Evolutionary conservation across 2,797 vertebrate genomes (phyloP).

Genomic region (Anomalospiza imberbis): DNA sequence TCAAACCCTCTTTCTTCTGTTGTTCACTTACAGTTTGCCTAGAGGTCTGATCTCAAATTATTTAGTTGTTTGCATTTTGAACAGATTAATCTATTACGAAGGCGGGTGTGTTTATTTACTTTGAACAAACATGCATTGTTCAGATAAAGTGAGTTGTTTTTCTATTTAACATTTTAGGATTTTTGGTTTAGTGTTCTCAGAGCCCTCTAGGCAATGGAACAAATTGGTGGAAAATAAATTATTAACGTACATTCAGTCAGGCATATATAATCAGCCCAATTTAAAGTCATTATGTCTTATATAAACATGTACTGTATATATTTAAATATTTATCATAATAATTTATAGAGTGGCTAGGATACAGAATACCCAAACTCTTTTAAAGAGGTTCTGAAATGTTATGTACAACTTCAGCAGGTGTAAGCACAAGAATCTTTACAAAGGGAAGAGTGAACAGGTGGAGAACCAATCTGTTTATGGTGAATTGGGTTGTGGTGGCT

Average conservation of each 20-base stretch:
- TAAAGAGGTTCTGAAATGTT: not conserved
- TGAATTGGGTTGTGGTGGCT: not conserved
- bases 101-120: not conserved
- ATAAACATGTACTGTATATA: constrained; percentile 21
- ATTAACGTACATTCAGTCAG: not conserved
- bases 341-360: not conserved
- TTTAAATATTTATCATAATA: constrained; percentile 21
- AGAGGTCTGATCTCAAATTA: not conserved
- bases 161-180: not conserved
- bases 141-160: not conserved
- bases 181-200: not conserved
- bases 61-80: not conserved
- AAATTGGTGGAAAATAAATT: constrained; percentile 42
- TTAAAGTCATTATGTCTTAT: constrained; percentile 24
- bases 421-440: not conserved
- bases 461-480: not conserved
- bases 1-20: not conserved
- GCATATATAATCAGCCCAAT: constrained; percentile 6
- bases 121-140: not conserved
- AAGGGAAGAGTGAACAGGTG: not conserved
- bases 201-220: not conserved
- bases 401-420: not conserved
- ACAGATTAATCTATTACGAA: not conserved
- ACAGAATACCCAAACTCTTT: not conserved
- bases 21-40: not conserved